phyloP scores from a whole-genome alignment of 2,797 vertebrate species.

The Adelosebastes latens region DNA sequence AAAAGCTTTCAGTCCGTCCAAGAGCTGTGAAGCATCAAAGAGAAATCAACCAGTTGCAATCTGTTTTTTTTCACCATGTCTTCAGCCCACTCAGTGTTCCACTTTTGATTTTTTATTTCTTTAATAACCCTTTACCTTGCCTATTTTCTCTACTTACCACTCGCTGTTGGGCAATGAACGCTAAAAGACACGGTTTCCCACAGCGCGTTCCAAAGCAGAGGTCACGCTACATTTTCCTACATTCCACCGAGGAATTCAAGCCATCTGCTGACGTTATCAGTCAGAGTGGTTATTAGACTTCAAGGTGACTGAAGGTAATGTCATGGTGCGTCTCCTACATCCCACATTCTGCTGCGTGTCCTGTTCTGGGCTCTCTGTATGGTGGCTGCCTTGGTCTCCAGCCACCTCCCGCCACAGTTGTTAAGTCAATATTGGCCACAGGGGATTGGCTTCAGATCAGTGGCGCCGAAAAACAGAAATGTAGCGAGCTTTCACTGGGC shows the following conservation, averaged over 20 bases:
- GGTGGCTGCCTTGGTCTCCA: conserved; percentile 26
- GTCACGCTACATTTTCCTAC: conserved; percentile 37
- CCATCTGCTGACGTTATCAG: conserved; percentile 37
- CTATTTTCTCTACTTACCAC: neutral
- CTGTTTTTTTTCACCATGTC: neutral
- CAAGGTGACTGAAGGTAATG: conserved; percentile 54
- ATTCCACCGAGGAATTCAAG: conserved; percentile 14
- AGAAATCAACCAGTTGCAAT: conserved; percentile 30
- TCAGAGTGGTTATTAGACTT: conserved; percentile 37
- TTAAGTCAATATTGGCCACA: conserved; percentile 61
- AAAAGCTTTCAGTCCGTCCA: conserved; percentile 59
- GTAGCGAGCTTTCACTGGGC: conserved; percentile 19
- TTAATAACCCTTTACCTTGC: conserved; percentile 12
- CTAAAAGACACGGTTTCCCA: conserved; percentile 25
- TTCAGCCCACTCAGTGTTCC: conserved; percentile 40
- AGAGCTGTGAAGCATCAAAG: conserved; percentile 53
- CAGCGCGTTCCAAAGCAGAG: conserved; percentile 4
- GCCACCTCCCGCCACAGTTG: conserved; percentile 28
- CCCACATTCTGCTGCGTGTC: conserved; percentile 12
- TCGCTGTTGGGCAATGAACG: neutral
- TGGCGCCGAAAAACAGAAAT: conserved; percentile 57
- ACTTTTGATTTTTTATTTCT: conserved; percentile 26
- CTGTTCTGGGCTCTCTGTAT: conserved; percentile 20
- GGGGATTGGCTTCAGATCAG: conserved; percentile 62
- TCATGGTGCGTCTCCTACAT: conserved; percentile 31